Conservation (phyloP, 1,140 invertebrate genomes). For the Danaus plexippus region DNA sequence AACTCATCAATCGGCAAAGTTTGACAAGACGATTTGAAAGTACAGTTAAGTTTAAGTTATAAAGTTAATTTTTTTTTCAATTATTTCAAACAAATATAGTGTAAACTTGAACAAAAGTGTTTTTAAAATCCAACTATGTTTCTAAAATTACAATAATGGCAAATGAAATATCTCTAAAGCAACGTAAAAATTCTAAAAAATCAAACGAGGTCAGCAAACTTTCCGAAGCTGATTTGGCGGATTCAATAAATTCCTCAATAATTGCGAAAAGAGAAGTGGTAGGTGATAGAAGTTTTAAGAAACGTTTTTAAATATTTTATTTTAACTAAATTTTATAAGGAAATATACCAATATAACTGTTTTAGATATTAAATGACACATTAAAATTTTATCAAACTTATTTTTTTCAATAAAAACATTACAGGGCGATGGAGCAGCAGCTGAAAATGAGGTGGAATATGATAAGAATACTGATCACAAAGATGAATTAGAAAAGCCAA, state of each 20-base stretch:
- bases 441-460: conserved; percentile 29
- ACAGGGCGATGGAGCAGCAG: conserved; percentile 46
- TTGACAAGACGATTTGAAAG: too few relatives aligned
- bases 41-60: background rate
- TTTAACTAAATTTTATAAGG: too few relatives aligned
- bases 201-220: conserved; percentile 47
- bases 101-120: too few relatives aligned
- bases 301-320: too few relatives aligned
- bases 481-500: conserved; percentile 12
- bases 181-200: conserved; percentile 33
- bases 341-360: too few relatives aligned
- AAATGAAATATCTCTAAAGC: conserved; percentile 20
- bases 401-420: too few relatives aligned
- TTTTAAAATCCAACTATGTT: too few relatives aligned
- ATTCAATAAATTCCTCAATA: conserved; percentile 22
- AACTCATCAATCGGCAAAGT: too few relatives aligned
- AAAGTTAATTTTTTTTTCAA: background rate
- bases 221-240: conserved; percentile 26
- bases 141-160: conserved; percentile 21
- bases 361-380: too few relatives aligned
- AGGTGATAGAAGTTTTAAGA: conserved; percentile 13
- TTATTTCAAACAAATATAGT: too few relatives aligned
- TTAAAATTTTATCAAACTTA: too few relatives aligned
- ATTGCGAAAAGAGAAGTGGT: conserved; percentile 32
- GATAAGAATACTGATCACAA: conserved; percentile 8